Conservation (phyloP, 2,113 vertebrate genomes). For the Furnarius figulus region DNA sequence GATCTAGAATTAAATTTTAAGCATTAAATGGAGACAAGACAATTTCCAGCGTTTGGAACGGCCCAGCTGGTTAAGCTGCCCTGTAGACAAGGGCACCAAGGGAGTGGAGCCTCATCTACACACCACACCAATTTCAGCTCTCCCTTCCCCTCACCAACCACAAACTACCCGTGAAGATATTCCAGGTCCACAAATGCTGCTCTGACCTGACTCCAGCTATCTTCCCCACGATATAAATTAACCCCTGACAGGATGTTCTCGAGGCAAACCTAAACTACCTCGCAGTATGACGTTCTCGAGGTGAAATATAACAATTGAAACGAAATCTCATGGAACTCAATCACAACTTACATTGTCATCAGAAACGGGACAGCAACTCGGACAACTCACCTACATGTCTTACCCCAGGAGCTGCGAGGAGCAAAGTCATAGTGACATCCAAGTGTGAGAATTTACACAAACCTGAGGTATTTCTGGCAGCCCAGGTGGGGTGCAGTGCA, state of each 20-base stretch:
- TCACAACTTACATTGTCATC: accelerated
- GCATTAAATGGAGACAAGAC: not conserved
- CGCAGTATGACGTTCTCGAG: not conserved
- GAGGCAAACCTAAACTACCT: not conserved
- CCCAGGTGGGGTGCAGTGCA: not conserved
- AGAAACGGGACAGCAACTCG: not conserved
- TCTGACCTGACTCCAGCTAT: not conserved
- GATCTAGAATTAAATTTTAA: not conserved
- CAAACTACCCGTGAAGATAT: not conserved
- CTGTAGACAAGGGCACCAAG: not conserved
- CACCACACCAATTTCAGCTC: not conserved
- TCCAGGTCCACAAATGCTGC: not conserved
- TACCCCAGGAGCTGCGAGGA: not conserved
- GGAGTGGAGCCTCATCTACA: not conserved
- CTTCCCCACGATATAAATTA: not conserved
- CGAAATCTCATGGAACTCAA: not conserved
- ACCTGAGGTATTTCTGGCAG: not conserved
- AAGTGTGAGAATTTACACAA: not conserved
- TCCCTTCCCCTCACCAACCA: not conserved
- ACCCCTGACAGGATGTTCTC: not conserved
- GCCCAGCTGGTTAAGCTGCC: not conserved
- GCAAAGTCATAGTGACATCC: accelerated
- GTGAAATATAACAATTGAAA: not conserved
- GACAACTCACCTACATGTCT: not conserved
- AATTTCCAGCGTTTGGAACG: not conserved